Conservation (phyloP, 2,797 vertebrate genomes). For the Enteromius trimaculatus region DNA sequence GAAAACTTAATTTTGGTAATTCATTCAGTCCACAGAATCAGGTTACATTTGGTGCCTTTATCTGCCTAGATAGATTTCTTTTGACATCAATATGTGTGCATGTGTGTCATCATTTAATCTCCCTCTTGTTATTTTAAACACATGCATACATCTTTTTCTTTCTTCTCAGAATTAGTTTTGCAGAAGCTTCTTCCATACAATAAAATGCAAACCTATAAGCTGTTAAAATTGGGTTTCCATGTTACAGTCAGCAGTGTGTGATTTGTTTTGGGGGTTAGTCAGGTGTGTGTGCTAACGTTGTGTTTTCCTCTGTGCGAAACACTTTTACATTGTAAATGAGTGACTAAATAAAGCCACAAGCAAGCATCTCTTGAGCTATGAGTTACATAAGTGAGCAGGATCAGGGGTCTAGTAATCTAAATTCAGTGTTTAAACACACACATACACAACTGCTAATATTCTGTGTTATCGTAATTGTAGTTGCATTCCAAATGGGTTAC, state of each 20-base stretch:
- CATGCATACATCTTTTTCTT: not conserved
- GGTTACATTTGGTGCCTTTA: no score
- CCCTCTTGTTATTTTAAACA: not conserved
- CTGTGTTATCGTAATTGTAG: not conserved
- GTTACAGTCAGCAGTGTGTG: not conserved
- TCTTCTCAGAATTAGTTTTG: no score
- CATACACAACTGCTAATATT: not conserved
- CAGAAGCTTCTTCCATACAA: not conserved
- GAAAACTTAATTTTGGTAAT: not conserved
- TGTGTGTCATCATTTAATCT: not conserved
- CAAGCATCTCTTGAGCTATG: not conserved
- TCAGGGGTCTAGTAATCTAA: not conserved
- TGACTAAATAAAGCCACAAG: constrained; percentile 8
- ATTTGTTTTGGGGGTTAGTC: not conserved
- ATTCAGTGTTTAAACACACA: not conserved
- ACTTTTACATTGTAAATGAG: not conserved
- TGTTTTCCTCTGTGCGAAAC: not conserved
- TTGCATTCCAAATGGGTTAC: not conserved
- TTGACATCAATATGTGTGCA: no score
- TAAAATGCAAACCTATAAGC: not conserved
- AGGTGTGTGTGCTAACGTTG: not conserved
- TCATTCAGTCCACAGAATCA: no score
- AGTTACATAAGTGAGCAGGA: not conserved
- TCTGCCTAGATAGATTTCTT: no score
- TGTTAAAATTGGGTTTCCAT: not conserved